A percentile compares a stretch with the other conserved stretches of the same genome.
Conservation (phyloP, 2,888 invertebrate species). For the Eumacrocentrus americanus region DNA sequence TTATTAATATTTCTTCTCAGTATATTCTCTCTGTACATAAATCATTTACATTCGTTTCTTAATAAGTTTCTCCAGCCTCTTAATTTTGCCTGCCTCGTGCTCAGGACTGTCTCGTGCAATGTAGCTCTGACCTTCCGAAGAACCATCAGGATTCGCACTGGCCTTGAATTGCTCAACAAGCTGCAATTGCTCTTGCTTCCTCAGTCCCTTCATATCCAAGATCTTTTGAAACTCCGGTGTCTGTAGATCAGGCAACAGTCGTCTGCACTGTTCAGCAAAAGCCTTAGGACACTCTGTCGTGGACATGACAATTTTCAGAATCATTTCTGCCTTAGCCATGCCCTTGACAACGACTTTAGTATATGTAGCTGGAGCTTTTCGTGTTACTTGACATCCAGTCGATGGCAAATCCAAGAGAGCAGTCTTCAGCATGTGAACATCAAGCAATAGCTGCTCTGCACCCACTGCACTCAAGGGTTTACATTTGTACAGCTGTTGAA, state of each 20-base stretch:
- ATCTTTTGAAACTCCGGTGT: conserved; percentile 91
- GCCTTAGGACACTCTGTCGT: conserved; percentile 80
- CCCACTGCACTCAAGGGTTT: conserved; percentile 83
- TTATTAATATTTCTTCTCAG: neutral
- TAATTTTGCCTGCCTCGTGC: conserved; percentile 64
- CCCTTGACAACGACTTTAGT: conserved; percentile 82
- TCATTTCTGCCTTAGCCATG: conserved; percentile 98
- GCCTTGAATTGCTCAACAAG: conserved; percentile 68
- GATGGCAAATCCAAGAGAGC: conserved; percentile 93
- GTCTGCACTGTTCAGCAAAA: conserved; percentile 88
- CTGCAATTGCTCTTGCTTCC: conserved; percentile 64
- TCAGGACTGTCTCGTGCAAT: conserved; percentile 54
- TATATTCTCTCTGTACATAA: conserved; percentile 8
- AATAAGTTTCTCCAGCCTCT: conserved; percentile 65
- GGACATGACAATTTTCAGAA: conserved; percentile 97
- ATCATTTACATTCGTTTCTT: conserved; percentile 61
- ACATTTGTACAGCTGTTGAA: conserved; percentile 88
- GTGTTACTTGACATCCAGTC: conserved; percentile 84
- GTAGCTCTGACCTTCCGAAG: conserved; percentile 39
- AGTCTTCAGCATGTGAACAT: conserved; percentile 93
- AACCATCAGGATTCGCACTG: conserved; percentile 40
- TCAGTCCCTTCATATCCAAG: conserved; percentile 83
- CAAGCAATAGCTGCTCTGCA: conserved; percentile 91
- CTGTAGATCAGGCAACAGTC: conserved; percentile 88
- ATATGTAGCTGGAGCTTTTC: conserved; percentile 89